Conservation (phyloP, 2,888 invertebrate species). For the Xylota segnis region DNA sequence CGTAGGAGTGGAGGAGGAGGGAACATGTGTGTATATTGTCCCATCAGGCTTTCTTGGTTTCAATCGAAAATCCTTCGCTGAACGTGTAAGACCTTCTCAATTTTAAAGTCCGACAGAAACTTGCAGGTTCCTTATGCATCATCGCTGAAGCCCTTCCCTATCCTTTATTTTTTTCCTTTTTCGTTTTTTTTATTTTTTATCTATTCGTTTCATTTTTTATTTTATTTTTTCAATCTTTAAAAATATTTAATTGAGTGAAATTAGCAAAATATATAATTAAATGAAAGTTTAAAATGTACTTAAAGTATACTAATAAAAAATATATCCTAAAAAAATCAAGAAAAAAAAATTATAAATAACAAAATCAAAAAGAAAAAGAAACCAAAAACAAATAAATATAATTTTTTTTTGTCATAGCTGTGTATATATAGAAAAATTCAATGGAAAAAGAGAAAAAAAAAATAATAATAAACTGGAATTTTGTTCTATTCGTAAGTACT, state of each 20-base stretch:
- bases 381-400: slow-evolving; percentile 13
- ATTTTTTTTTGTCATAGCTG: slow-evolving; percentile 30
- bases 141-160: background rate
- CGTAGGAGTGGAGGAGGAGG: too few relatives aligned
- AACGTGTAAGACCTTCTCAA: too few relatives aligned
- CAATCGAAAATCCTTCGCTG: too few relatives aligned
- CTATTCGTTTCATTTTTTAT: background rate
- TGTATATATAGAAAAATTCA: slow-evolving; percentile 38
- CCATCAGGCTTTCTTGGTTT: too few relatives aligned
- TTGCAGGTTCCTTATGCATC: too few relatives aligned
- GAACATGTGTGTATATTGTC: too few relatives aligned
- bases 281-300: slow-evolving; percentile 13
- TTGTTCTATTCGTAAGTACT: slow-evolving; percentile 49
- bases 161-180: background rate
- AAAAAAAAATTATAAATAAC: background rate
- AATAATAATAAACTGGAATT: slow-evolving; percentile 19
- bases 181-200: background rate
- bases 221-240: background rate
- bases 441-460: background rate
- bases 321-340: slow-evolving; percentile 31
- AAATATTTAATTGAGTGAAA: slow-evolving; percentile 4
- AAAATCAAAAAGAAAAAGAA: background rate
- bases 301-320: slow-evolving; percentile 41
- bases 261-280: slow-evolving; percentile 24
- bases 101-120: too few relatives aligned